These are phyloP conservation scores for Eupithecia dodoneata DNA, from an alignment of 2,888 invertebrate genomes.

Conservation along the genomic window DNA sequence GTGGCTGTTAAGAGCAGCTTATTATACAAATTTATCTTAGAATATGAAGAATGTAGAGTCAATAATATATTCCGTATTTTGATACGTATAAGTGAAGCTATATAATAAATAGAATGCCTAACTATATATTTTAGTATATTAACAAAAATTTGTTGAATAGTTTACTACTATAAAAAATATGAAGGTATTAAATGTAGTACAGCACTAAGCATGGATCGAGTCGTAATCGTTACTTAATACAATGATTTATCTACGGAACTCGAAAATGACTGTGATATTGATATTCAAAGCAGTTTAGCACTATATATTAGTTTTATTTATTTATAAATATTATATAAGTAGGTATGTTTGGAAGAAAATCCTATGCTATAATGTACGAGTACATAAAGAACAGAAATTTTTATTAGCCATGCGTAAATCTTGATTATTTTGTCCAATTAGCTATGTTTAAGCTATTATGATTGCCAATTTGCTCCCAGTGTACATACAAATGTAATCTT, in stretches of 20 bases:
- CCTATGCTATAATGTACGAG: not conserved
- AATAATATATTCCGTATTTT: not conserved
- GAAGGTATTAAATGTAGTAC: not conserved
- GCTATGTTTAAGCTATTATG: not conserved
- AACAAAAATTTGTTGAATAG: not conserved
- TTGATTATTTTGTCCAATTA: not conserved
- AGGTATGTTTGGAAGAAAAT: not conserved
- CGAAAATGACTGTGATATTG: constrained; percentile 73
- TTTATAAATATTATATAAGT: constrained; percentile 43
- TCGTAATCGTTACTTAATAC: not conserved
- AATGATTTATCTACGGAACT: constrained; percentile 34
- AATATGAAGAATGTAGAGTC: not conserved
- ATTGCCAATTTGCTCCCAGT: not conserved
- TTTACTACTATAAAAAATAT: not conserved
- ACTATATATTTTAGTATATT: not conserved
- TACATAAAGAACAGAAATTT: not conserved
- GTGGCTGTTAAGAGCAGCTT: constrained; percentile 15
- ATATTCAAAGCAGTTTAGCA: constrained; percentile 63
- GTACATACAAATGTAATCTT: not conserved
- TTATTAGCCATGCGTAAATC: not conserved
- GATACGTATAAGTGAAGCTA: not conserved
- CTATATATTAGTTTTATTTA: constrained; percentile 55
- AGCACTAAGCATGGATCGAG: constrained; percentile 19
- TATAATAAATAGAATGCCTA: not conserved
- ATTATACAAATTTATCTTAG: not conserved